Conservation (phyloP, 2,113 vertebrate genomes). For the Vidua macroura region DNA sequence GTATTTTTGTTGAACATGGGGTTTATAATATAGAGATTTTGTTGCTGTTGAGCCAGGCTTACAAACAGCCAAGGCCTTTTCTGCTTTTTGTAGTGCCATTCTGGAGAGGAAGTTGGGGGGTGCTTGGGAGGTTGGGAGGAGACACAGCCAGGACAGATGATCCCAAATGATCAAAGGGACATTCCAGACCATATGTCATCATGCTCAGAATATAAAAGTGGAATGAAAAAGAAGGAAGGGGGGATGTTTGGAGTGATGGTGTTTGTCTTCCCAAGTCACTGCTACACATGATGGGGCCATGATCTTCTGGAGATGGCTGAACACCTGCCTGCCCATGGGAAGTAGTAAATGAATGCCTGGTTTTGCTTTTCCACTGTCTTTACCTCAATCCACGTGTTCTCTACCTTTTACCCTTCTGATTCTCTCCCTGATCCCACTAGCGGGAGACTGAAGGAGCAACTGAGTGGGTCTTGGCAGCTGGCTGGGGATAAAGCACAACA, state of each 20-base stretch:
- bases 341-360: background rate
- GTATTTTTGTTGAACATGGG: background rate
- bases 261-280: background rate
- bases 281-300: rapidly evolving
- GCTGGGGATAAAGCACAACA: background rate
- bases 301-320: background rate
- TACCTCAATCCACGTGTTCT: too few species aligned
- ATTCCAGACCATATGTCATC: background rate
- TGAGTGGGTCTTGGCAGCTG: background rate
- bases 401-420: background rate
- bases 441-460: background rate
- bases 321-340: background rate
- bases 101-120: background rate
- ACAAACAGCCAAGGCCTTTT: background rate
- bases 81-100: background rate
- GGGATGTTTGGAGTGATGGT: background rate
- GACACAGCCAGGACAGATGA: background rate
- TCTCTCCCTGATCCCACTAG: background rate
- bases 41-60: background rate
- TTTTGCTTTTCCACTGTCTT: background rate
- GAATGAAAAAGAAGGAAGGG: background rate
- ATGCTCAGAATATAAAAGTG: background rate
- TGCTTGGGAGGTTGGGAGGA: background rate
- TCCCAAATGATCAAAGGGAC: background rate
- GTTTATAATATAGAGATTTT: background rate